Evolutionary conservation across 2,888 invertebrate species (phyloP), one percentile per base, ranked within the genome.

Genomic region (Cerastoderma edule): DNA sequence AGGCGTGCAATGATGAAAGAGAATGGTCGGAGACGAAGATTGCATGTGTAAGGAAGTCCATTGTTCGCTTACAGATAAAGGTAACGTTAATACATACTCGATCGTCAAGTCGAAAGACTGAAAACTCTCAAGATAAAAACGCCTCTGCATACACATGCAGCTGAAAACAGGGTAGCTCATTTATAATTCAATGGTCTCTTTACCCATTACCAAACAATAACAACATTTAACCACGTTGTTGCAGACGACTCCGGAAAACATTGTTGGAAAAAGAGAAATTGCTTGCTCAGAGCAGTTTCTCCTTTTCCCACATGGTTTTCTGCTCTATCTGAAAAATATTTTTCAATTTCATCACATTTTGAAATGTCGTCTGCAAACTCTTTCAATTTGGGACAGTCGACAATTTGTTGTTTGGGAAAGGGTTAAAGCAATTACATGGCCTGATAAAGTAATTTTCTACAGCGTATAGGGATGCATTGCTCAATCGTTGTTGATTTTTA

Each of bases 11-110:
- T 3, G 60, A 60, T 2, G 60, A 28, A 24, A 44, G 60, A 22
- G n/a, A 27, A 22, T 60, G 60, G 60, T 24, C 60, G 39, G 39
- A 60, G 27, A 60, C 60, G 2, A 60, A 39, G 13, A 39, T 39
- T 22, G 39, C 35, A 13, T 60, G 60, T 60, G 39, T 60, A 3
- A 35, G 60, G 24, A 19, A 60, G 30, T 35, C 60, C 8, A 44
- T 60, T 24, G 24, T 39, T 24, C 24, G 22, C 27, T 24, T 60
- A 39, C 33, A 33, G 5, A 16, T 39, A 22, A 60, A 60, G 60
- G 60, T 60, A 33, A n/a, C n/a, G n/a, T n/a, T n/a, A n/a, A 46
- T n/a, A 46, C 46, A 19, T 19, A 46, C 46, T n/a, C 16, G 46
- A 19, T 46, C 46, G 16, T 46, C 5, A 46, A 2, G n/a, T 2